Evolutionary conservation across 2,888 invertebrate species (phyloP).

Genomic region (Xestoiulus laeticollis): DNA sequence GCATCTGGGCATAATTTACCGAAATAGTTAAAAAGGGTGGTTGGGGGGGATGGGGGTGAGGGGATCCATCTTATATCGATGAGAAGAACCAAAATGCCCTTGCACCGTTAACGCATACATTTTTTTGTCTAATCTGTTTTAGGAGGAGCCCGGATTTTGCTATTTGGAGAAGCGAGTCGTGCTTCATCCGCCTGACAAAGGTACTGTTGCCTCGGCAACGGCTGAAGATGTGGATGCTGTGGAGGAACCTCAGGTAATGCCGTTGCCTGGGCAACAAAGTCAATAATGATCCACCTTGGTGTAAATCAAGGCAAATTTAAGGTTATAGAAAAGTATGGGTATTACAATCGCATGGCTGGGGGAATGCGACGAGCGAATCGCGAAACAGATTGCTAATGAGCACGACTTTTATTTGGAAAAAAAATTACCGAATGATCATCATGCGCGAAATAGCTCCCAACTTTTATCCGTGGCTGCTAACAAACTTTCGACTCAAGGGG

Average conservation of each 20-base stretch:
- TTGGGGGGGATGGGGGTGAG: too few species aligned
- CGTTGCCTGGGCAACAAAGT: conserved; percentile 52
- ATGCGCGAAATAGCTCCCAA: neutral
- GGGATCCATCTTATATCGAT: neutral
- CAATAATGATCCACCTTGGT: conserved; percentile 54
- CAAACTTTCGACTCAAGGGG: neutral
- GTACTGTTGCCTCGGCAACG: conserved; percentile 51
- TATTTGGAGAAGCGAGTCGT: conserved; percentile 54
- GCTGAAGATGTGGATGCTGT: conserved; percentile 52
- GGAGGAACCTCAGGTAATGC: conserved; percentile 53
- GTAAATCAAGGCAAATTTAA: conserved; percentile 47
- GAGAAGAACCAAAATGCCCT: neutral
- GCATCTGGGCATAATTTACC: neutral
- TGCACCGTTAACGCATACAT: neutral
- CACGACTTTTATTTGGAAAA: neutral
- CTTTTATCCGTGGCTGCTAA: neutral
- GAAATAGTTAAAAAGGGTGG: neutral
- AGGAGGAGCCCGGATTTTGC: conserved; percentile 52
- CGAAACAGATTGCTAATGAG: neutral
- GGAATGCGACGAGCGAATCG: conserved; percentile 2
- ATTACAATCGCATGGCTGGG: neutral
- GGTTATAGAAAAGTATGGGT: conserved; percentile 43
- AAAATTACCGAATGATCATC: neutral
- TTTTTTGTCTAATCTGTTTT: conserved; percentile 48
- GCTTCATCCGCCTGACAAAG: conserved; percentile 45